Percentiles rank a stretch among this genome's conserved stretches.
These are phyloP conservation scores for Syrmaticus mikado DNA, from an alignment of 2,113 vertebrate genomes.

Conservation along the genomic window DNA sequence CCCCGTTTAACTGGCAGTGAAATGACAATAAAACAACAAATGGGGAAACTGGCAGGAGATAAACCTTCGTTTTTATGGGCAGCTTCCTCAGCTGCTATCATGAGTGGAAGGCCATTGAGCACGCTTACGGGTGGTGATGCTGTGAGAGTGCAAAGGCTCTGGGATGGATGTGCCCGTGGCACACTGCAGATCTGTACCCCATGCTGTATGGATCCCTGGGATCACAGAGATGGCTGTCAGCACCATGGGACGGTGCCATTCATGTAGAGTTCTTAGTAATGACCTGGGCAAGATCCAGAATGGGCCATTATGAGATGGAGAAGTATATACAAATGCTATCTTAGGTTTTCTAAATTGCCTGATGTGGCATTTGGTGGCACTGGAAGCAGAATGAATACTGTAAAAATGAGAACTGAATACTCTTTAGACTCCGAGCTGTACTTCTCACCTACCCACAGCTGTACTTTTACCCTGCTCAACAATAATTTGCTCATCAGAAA, in stretches of 20 bases:
- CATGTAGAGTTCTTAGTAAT: background rate
- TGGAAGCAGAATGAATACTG: background rate
- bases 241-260: background rate
- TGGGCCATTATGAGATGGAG: fast-evolving
- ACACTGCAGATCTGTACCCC: fast-evolving
- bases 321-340: background rate
- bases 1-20: conserved; percentile 54
- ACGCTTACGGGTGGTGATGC: background rate
- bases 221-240: background rate
- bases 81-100: background rate
- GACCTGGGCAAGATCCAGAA: background rate
- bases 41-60: conserved; percentile 50
- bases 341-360: background rate
- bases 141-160: background rate
- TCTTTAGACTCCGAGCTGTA: fast-evolving
- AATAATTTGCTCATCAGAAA: background rate
- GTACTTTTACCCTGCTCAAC: background rate
- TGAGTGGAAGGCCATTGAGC: background rate
- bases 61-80: conserved; percentile 57
- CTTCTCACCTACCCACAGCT: background rate
- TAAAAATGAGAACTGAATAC: background rate
- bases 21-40: conserved; percentile 72
- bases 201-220: fast-evolving
- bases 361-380: background rate
- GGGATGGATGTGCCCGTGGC: background rate